Evolutionary conservation across 2,113 vertebrate genomes (phyloP), one percentile per base, ranked within the genome.

Genomic region (Protobothrops flavoviridis): DNA sequence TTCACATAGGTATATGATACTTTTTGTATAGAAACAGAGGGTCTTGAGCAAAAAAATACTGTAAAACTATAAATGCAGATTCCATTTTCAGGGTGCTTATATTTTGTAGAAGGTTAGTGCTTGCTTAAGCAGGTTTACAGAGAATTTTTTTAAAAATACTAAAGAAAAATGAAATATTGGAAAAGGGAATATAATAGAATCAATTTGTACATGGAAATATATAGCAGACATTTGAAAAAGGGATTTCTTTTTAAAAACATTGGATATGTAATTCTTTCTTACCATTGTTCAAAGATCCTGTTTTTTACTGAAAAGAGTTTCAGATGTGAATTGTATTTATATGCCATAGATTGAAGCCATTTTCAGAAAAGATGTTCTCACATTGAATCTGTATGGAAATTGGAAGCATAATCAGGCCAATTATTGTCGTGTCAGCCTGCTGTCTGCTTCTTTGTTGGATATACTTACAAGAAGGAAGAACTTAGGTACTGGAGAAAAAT

Each of bases 31-130:
- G 33, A 81, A 81, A 81, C 6, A 39, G 24, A 69, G 39, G 57
- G 24, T 45, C 29, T 3, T 50, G 59, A 50, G n/a, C 2, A 20
- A n/a, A 24, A 29, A 23, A 59, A 57, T 43, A 59, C 21, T 43
- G 4, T 21, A n/a, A 85, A 57, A 59, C 53, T 17, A 50, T 45
- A 59, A 15, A 55, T 4, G 5, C 55, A 39, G 88, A 89, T 10
- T 89, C 45, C 94, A 93, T 96, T 39, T 81, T 81, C 92, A 9
- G 91, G 69, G 94, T 95, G n/a, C 13, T 9, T 15, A 0, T 87
- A 88, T 33, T 13, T n/a, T 59, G 45, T 69, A 91, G 52, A n/a
- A 81, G 29, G n/a, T 13, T 48, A 24, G 17, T 45, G 7, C 57
- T 33, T 0, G 74, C 57, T 33, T 0, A 85, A 88, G 87, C 59